phyloP scores from a whole-genome alignment of 2,888 invertebrate genomes.

The Oasisia sp. region DNA sequence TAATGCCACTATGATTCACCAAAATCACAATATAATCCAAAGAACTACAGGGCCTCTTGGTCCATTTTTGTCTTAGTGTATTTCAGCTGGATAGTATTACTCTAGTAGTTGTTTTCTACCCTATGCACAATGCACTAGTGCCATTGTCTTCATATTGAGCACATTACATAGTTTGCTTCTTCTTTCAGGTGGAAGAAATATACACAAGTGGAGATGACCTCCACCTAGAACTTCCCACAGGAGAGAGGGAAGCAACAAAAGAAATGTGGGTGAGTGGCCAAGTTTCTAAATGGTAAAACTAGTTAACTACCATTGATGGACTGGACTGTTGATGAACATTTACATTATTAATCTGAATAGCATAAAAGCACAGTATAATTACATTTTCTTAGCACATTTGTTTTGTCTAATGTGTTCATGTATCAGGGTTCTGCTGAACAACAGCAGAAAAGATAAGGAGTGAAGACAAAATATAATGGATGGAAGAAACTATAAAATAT shows the following conservation, averaged over 20 bases:
- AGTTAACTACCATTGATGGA: too few relatives aligned
- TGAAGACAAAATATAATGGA: too few relatives aligned
- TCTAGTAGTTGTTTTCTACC: neutral
- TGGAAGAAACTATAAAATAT: too few relatives aligned
- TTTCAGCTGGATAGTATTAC: neutral
- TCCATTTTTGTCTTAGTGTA: neutral
- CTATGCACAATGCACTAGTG: neutral
- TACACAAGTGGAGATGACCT: conserved; percentile 86
- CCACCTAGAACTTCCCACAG: conserved; percentile 82
- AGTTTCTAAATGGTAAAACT: neutral
- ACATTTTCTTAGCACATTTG: too few relatives aligned
- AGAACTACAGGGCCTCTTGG: neutral
- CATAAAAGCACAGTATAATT: too few relatives aligned
- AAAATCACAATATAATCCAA: too few relatives aligned
- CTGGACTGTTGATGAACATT: too few relatives aligned
- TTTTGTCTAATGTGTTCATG: too few relatives aligned
- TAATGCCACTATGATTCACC: too few relatives aligned
- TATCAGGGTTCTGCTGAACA: too few relatives aligned
- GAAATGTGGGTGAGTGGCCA: conserved; percentile 78
- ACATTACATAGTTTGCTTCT: neutral
- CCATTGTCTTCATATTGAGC: neutral
- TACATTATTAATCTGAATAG: too few relatives aligned
- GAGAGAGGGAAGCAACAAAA: conserved; percentile 79
- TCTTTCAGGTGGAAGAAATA: conserved; percentile 78
- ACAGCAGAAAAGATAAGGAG: too few relatives aligned